Evolutionary conservation across 2,888 invertebrate species (phyloP), one percentile per base, ranked within the genome.

Genomic region (Heliconius charithonia): DNA sequence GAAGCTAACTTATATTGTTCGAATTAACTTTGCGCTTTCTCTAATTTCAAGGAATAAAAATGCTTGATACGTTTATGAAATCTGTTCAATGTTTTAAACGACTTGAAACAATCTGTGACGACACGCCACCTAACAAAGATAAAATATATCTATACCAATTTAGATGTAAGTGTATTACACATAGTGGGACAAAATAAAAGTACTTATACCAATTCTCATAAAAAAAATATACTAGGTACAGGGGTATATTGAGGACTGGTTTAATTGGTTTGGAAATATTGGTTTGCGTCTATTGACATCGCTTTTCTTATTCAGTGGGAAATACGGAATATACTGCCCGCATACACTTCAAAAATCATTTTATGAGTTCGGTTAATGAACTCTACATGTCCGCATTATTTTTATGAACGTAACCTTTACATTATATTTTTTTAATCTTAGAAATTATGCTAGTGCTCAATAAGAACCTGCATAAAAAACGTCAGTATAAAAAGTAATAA

Each of bases 211-310:
- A 29, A 71, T 56, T 75, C 45, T 56, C 65, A 70, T 66, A 37
- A 29, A 63, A 72, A 51, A 76, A 71, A 71, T 71, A 63, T 51
- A 59, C 71, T 37, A 69, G 25, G 41, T 69, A 37, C 22, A 32
- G 51, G 72, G 65, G 32, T 32, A 77, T 22, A 66, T 72, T 41
- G 63, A 77, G 71, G 29, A 77, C 29, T 63, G 62, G 51, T 63
- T 78, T 78, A 80, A 78, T 76, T 79, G 79, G 75, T 62, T 81
- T 69, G 77, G 66, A 77, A 77, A 79, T 77, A 72, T 75, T 72
- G 78, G 72, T 69, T 27, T 72, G 67, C 74, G 70, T 70, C 63
- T 70, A 74, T 80, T 74, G 69, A 63, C 70, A 76, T 41, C 65
- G 70, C 65, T 71, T 79, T 77, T 81, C 71, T 79, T 77, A 75